Evolutionary conservation across 2,888 invertebrate genomes (phyloP).

Genomic region (Drepana falcataria): DNA sequence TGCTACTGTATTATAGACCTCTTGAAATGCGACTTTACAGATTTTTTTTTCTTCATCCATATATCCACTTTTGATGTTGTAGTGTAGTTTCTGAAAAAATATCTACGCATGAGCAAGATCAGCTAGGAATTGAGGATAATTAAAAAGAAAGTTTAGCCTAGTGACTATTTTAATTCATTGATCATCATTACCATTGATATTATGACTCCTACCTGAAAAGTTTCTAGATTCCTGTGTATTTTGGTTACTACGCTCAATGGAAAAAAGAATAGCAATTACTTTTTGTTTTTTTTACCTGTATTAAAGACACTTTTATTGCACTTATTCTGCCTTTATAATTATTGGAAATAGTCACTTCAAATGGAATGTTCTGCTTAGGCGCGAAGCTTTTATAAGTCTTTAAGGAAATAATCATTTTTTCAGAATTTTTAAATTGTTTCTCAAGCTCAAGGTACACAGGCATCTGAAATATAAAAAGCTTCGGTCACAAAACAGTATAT

Average conservation of each 20-base stretch:
- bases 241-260: too few relatives aligned
- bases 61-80: conserved; percentile 48
- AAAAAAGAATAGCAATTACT: too few relatives aligned
- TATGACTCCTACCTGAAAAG: too few relatives aligned
- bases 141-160: not conserved
- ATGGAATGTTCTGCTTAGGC: conserved; percentile 47
- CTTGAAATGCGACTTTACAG: conserved; percentile 33
- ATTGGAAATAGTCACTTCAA: conserved; percentile 50
- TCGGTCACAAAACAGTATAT: not conserved
- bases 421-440: conserved; percentile 42
- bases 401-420: conserved; percentile 36
- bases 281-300: conserved; percentile 44
- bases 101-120: not conserved
- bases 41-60: conserved; percentile 47
- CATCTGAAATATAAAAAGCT: conserved; percentile 33
- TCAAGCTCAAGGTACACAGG: conserved; percentile 40
- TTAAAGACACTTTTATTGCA: conserved; percentile 41
- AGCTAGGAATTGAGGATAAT: not conserved
- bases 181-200: too few relatives aligned
- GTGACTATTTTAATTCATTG: too few relatives aligned
- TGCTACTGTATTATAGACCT: conserved; percentile 33
- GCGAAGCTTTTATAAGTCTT: conserved; percentile 56
- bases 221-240: too few relatives aligned
- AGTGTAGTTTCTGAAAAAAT: conserved; percentile 52
- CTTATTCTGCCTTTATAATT: conserved; percentile 45